Conservation (phyloP, 2,113 vertebrate genomes). For the Aspiorhynchus laticeps region DNA sequence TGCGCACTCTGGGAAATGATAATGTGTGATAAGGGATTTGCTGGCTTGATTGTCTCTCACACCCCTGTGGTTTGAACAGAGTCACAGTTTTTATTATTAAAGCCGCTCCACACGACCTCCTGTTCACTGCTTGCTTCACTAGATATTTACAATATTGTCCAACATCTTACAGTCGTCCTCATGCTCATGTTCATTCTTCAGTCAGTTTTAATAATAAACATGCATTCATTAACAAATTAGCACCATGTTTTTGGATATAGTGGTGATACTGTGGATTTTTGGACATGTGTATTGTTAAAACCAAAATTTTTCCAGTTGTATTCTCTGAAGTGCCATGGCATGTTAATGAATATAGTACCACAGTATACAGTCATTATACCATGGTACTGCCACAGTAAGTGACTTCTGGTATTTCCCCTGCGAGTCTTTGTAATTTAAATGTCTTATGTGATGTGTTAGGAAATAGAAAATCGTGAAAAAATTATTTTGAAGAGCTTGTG, state of each 20-base stretch:
- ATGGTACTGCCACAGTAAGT: neutral
- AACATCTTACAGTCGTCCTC: neutral
- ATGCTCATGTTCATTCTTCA: neutral
- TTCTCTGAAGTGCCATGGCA: neutral
- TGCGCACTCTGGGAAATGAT: neutral
- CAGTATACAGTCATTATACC: neutral
- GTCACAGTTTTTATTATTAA: slow-evolving; percentile 47
- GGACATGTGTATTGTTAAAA: neutral
- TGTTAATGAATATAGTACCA: neutral
- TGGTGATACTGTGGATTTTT: neutral
- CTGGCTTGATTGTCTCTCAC: slow-evolving; percentile 42
- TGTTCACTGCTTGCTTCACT: neutral
- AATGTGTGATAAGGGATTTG: neutral
- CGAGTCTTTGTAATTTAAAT: neutral
- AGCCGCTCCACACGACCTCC: slow-evolving; percentile 30
- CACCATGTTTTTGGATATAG: neutral
- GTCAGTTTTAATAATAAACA: neutral
- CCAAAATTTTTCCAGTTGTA: neutral
- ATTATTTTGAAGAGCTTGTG: neutral
- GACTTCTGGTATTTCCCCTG: neutral
- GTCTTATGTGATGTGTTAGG: neutral
- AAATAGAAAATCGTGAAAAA: neutral
- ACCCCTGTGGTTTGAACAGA: slow-evolving; percentile 56
- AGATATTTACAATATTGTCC: neutral
- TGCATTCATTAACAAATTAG: neutral